Evolutionary conservation across 2,113 vertebrate species (phyloP).

Genomic region (Hyperopisus bebe): DNA sequence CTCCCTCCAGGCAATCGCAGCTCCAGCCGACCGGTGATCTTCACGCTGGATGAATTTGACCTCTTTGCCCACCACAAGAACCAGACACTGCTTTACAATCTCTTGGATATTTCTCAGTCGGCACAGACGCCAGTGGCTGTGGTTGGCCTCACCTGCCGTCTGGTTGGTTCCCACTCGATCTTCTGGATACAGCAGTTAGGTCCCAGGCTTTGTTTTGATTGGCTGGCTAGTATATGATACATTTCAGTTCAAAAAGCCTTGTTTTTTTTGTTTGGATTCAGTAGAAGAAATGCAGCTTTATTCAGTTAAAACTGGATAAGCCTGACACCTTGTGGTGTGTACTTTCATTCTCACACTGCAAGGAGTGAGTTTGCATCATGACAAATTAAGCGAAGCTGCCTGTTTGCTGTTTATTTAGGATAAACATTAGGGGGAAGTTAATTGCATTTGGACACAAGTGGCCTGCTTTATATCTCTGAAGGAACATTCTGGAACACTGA

Average conservation of each 20-base stretch:
- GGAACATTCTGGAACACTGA: not conserved
- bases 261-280: not conserved
- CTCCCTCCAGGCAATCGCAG: slow-evolving; percentile 67
- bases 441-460: not conserved
- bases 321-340: not conserved
- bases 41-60: slow-evolving; percentile 93
- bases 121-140: slow-evolving; percentile 88
- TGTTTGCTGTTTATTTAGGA: not conserved
- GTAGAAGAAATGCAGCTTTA: not conserved
- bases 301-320: not conserved
- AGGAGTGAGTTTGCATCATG: not conserved
- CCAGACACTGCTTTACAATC: slow-evolving; percentile 92
- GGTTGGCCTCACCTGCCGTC: slow-evolving; percentile 86
- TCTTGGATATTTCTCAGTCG: slow-evolving; percentile 89
- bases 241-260: not conserved
- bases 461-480: not conserved
- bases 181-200: not conserved
- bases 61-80: slow-evolving; percentile 95
- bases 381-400: not conserved
- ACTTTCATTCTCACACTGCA: not conserved
- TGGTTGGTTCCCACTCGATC: slow-evolving; percentile 60
- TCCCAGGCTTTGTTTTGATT: not conserved
- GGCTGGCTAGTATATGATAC: not conserved
- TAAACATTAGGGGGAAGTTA: not conserved
- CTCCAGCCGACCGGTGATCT: slow-evolving; percentile 81